Base-by-base conservation (phyloP, 2,888 invertebrate species). In the Salticus scenicus region DNA sequence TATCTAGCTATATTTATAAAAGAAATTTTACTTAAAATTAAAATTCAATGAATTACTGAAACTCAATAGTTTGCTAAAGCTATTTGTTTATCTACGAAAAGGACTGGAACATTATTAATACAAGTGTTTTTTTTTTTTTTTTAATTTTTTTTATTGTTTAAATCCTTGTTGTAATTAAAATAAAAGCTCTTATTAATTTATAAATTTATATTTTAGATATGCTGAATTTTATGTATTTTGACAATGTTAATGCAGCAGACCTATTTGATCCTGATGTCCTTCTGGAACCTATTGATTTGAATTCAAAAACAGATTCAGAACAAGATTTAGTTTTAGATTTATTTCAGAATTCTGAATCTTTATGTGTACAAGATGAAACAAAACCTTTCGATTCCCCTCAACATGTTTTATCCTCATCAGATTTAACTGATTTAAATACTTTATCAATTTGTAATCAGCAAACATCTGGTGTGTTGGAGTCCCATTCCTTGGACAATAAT, bases 161-260 rank as follows among this genome's bases (percentile, higher is more conserved):
- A 47, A 47, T n/a, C 37, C 12, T 31, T 20, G 47, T 8, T 67
- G 4, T 1, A 12, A 30, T n/a, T n/a, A n/a, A n/a, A n/a, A n/a
- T n/a, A n/a, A 10, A 31, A 31, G 7, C 30, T 47, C 24, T 7
- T 37, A 24, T 12, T 24, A 17, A 28, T 24, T n/a, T 27, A 66
- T 31, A n/a, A 51, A 12, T 2, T 24, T 41, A 64, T 20, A 27
- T 63, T 84, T 57, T 47, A 84, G 84, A 84, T 12, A 78, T 84
- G 84, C 70, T 84, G 20, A 84, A 42, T 64, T 84, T 84, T 27
- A 78, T 84, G 70, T 78, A 78, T 37, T 12, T 57, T n/a, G 84
- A 84, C 12, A 84, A 78, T 74, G 72, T 64, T 5, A 71, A 42
- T 17, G n/a, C 31, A 8, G 69, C 20, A 20, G 69, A 71, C 24